phyloP scores from a whole-genome alignment of 1,140 invertebrate genomes.

The Aphelenchoides fujianensis region DNA sequence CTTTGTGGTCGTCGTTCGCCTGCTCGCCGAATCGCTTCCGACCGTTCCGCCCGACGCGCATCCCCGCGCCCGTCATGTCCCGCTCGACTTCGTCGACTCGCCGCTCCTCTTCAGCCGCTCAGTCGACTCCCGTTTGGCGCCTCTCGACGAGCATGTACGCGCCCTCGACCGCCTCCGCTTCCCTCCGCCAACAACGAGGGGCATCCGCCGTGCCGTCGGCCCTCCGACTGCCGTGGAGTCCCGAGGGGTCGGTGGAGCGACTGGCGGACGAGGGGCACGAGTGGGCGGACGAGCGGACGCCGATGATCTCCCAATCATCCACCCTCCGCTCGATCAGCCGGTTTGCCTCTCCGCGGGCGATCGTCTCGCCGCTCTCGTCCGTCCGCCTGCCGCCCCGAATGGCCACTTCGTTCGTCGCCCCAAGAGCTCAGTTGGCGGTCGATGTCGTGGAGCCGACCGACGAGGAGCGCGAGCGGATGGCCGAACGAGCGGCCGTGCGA shows the following conservation, averaged over 20 bases:
- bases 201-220: no score
- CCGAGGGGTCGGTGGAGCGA: constrained; percentile 6
- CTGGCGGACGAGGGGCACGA: neutral
- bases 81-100: no score
- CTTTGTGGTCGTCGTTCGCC: neutral
- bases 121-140: neutral
- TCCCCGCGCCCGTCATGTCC: neutral
- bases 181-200: no score
- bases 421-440: no score
- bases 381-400: neutral
- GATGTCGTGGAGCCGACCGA: no score
- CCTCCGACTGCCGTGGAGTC: no score
- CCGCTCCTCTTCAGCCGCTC: no score
- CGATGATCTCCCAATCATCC: neutral
- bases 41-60: constrained; percentile 6
- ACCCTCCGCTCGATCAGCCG: constrained; percentile 19
- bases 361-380: constrained; percentile 6
- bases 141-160: constrained; percentile 10
- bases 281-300: neutral
- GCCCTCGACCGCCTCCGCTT: no score
- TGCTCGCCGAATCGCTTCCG: neutral
- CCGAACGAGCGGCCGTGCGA: no score
- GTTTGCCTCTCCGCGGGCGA: constrained; percentile 8
- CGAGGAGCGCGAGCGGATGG: no score
- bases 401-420: neutral